phyloP scores from a whole-genome alignment of 2,113 vertebrate genomes.

The Cygnus atratus region DNA sequence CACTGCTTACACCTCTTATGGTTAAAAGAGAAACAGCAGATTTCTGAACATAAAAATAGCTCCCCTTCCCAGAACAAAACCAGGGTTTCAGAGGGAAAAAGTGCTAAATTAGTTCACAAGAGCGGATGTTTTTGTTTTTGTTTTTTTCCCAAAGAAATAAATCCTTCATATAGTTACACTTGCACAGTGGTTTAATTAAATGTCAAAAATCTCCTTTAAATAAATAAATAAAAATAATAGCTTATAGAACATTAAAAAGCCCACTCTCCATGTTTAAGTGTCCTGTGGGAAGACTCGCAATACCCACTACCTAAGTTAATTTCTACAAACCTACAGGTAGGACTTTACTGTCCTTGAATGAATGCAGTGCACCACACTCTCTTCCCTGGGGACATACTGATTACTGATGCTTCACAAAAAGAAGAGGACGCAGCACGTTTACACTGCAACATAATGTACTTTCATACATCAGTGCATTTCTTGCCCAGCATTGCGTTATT shows the following conservation, averaged over 20 bases:
- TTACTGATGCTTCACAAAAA: not conserved
- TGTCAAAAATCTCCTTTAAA: not conserved
- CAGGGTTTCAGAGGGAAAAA: not conserved
- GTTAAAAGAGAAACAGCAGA: slow-evolving; percentile 13
- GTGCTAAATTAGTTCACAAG: not conserved
- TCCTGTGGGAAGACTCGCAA: not conserved
- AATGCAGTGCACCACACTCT: not conserved
- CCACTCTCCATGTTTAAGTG: not conserved
- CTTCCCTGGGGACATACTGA: not conserved
- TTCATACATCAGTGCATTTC: not conserved
- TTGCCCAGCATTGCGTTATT: not conserved
- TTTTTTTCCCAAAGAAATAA: not conserved
- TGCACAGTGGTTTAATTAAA: not conserved
- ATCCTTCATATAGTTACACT: not conserved
- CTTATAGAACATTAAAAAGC: not conserved
- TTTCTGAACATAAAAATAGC: not conserved
- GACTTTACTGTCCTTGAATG: not conserved
- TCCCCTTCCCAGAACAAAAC: not conserved
- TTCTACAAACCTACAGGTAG: not conserved
- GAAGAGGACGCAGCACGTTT: not conserved
- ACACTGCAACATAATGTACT: not conserved
- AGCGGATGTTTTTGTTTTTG: not conserved
- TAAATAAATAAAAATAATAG: not conserved
- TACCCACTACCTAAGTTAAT: not conserved
- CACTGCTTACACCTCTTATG: not conserved